Evolutionary conservation across 2,888 invertebrate genomes (phyloP), one percentile per base, ranked within the genome.

Genomic region (Mystacides longicornis): DNA sequence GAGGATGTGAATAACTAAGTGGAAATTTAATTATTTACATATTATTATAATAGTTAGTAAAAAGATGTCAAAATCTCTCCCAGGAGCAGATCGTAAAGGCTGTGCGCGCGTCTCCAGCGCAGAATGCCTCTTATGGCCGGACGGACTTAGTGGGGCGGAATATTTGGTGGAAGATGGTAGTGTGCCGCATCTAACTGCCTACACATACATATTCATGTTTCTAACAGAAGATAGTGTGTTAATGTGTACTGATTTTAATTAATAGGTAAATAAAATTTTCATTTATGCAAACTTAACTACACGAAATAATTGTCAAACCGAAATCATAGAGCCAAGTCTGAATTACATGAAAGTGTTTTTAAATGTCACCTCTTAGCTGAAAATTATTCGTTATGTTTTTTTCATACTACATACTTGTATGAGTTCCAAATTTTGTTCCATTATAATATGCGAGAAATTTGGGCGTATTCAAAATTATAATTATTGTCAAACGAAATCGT

Each of bases 261-360:
- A 49, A 52, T 56, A 56, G 56, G 56, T 56, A 56, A 56, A 51
- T 37, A 20, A 48, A 16, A 23, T 48, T 48, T 48, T 48, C 9
- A 11, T 45, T 37, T 37, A 37, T 37, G 37, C 3, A 37, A n/a
- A n/a, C n/a, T n/a, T n/a, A n/a, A n/a, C n/a, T n/a, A n/a, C n/a
- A n/a, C n/a, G n/a, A n/a, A n/a, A n/a, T n/a, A n/a, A n/a, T n/a
- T n/a, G n/a, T n/a, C n/a, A n/a, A n/a, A n/a, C n/a, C n/a, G n/a
- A n/a, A n/a, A n/a, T n/a, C n/a, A n/a, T n/a, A n/a, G n/a, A n/a
- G n/a, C n/a, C n/a, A n/a, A n/a, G n/a, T n/a, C n/a, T n/a, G n/a
- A n/a, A n/a, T n/a, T n/a, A n/a, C n/a, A n/a, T n/a, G n/a, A n/a
- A n/a, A n/a, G n/a, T n/a, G n/a, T n/a, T n/a, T n/a, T n/a, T n/a